phyloP scores from a whole-genome alignment of 2,888 invertebrate genomes.

The Trichogramma dendrolimi region DNA sequence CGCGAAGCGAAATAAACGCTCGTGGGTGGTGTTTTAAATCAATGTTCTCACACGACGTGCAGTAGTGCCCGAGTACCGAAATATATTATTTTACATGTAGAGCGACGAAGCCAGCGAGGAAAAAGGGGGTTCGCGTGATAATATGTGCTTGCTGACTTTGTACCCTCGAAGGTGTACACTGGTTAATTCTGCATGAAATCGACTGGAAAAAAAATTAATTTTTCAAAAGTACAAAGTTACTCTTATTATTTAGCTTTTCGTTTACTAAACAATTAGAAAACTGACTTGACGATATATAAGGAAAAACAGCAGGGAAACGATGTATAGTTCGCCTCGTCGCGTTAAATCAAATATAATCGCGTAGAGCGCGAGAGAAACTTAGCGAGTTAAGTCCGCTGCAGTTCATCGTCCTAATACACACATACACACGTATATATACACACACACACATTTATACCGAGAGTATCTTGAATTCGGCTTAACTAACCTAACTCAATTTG shows the following conservation, averaged over 20 bases:
- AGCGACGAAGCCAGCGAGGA: too few species aligned
- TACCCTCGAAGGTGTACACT: neutral
- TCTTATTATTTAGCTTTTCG: constrained; percentile 12
- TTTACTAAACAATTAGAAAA: neutral
- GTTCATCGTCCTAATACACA: too few species aligned
- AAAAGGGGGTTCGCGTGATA: too few species aligned
- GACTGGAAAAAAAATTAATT: constrained; percentile 3
- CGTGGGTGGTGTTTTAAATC: constrained; percentile 22
- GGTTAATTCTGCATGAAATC: neutral
- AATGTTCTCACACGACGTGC: constrained; percentile 22
- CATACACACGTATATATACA: too few species aligned
- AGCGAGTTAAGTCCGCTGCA: neutral
- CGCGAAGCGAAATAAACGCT: neutral
- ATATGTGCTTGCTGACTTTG: neutral
- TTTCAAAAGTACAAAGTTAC: constrained; percentile 13
- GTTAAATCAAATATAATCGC: constrained; percentile 29
- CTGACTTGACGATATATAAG: neutral
- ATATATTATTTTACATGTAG: neutral
- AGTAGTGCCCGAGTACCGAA: too few species aligned
- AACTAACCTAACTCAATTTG: constrained; percentile 46
- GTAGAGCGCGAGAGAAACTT: neutral
- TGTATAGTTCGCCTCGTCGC: constrained; percentile 3
- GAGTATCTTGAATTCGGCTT: constrained; percentile 36
- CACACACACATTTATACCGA: too few species aligned
- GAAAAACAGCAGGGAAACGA: neutral